phyloP scores from a whole-genome alignment of 2,113 vertebrate species.

The Atherinomorus stipes region DNA sequence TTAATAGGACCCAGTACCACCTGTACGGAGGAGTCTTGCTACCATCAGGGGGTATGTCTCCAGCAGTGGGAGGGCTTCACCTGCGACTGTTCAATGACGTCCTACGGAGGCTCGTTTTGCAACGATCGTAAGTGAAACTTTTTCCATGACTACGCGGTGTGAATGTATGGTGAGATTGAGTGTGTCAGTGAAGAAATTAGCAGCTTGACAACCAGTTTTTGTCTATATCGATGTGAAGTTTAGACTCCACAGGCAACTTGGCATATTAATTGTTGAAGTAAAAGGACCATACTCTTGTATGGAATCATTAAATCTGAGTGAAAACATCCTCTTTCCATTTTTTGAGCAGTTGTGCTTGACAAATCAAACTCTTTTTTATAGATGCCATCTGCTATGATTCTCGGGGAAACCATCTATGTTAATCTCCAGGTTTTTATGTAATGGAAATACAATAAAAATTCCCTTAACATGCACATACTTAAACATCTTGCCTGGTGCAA shows the following conservation, averaged over 20 bases:
- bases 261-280: not conserved
- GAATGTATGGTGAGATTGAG: constrained; percentile 8
- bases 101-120: constrained; percentile 85
- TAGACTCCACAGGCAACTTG: constrained; percentile 9
- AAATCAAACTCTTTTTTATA: not conserved
- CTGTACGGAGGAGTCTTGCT: constrained; percentile 94
- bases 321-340: not conserved
- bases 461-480: not conserved
- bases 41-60: constrained; percentile 94
- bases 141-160: not conserved
- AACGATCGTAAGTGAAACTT: constrained; percentile 80
- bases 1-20: constrained; percentile 90
- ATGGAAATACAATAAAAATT: not conserved
- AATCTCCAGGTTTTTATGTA: not conserved
- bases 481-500: not conserved
- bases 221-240: not conserved
- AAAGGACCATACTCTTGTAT: not conserved
- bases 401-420: not conserved
- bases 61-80: constrained; percentile 96
- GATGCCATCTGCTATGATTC: not conserved
- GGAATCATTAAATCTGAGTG: not conserved
- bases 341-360: not conserved
- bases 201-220: not conserved
- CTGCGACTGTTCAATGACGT: constrained; percentile 94
- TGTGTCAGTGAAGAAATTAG: not conserved